Percentiles rank a stretch among this genome's conserved stretches.
Conservation (phyloP, 2,113 vertebrate species). For the Galemys pyrenaicus region DNA sequence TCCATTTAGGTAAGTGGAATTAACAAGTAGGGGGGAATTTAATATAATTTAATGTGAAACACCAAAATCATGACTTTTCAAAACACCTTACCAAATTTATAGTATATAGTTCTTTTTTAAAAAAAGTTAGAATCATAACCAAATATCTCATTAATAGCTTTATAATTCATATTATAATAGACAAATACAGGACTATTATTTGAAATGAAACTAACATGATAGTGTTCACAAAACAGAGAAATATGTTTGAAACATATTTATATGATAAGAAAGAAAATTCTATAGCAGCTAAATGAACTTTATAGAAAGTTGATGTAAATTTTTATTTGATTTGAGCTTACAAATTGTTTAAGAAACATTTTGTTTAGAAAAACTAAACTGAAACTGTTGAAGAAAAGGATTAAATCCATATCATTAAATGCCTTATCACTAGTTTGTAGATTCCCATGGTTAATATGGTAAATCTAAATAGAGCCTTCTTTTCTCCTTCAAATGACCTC, state of each 20-base stretch:
- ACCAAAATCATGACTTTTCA: conserved; percentile 25
- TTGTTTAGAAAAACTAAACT: conserved; percentile 39
- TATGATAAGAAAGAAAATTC: conserved; percentile 63
- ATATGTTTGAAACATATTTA: conserved; percentile 66
- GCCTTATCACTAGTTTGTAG: conserved; percentile 32
- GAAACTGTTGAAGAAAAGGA: conserved; percentile 59
- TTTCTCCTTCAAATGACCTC: conserved; percentile 57
- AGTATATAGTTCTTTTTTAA: not conserved
- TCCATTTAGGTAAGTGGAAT: conserved; percentile 77
- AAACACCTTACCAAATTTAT: not conserved
- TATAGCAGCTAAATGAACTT: conserved; percentile 36
- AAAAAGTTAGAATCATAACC: conserved; percentile 77
- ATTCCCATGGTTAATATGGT: conserved; percentile 1
- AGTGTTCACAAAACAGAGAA: conserved; percentile 75
- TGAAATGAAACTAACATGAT: conserved; percentile 71
- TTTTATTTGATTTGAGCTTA: conserved; percentile 17
- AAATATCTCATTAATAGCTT: conserved; percentile 72
- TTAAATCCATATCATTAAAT: conserved; percentile 53
- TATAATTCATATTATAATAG: conserved; percentile 49
- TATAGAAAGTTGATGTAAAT: not conserved
- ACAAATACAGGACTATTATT: conserved; percentile 54
- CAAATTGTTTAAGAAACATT: not conserved
- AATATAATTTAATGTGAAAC: conserved; percentile 80
- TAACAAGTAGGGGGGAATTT: conserved; percentile 76
- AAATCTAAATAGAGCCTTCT: conserved; percentile 59